These are phyloP conservation scores for Isichthys henryi DNA, from an alignment of 2,113 vertebrate genomes.

Conservation along the genomic window DNA sequence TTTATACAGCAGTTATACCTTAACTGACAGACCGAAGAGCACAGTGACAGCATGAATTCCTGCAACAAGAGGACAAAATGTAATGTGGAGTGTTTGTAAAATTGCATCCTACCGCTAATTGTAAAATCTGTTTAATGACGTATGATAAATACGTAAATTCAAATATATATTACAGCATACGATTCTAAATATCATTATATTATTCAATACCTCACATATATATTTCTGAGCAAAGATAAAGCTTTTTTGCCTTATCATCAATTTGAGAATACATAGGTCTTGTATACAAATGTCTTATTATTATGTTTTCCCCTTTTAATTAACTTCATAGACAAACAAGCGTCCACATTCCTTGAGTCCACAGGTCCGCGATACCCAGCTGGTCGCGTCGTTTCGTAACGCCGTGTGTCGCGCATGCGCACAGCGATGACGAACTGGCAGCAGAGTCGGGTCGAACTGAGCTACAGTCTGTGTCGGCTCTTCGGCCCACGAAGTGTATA, in stretches of 20 bases:
- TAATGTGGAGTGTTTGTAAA: not conserved
- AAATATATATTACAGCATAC: not conserved
- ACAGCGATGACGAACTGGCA: not conserved
- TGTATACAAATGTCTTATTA: not conserved
- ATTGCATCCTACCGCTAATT: not conserved
- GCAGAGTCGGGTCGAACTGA: not conserved
- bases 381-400: not conserved
- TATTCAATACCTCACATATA: not conserved
- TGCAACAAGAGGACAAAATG: not conserved
- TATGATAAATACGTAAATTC: not conserved
- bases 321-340: not conserved
- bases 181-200: not conserved
- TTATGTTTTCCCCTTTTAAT: not conserved
- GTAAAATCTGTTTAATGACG: not conserved
- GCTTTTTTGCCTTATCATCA: not conserved
- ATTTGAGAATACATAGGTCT: not conserved
- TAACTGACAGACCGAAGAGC: not conserved
- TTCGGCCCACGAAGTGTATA: not conserved
- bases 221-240: not conserved
- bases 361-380: not conserved
- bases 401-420: not conserved
- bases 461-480: not conserved
- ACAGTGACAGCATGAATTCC: not conserved
- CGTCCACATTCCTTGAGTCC: not conserved
- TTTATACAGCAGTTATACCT: not conserved